phyloP scores from a whole-genome alignment of 2,888 invertebrate species.

The Idaea straminata region DNA sequence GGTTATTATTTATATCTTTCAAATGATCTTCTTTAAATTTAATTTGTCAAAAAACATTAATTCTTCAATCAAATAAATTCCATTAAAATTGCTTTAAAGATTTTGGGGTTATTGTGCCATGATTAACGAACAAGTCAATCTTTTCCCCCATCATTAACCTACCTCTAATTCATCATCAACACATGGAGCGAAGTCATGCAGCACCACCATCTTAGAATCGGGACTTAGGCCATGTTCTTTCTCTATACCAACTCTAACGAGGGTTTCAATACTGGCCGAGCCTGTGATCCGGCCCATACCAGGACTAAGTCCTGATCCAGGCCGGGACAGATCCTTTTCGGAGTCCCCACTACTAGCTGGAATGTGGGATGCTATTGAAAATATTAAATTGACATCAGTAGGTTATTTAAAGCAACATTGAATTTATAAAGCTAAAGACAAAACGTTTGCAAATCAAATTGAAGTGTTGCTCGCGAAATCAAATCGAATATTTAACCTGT shows the following conservation, averaged over 20 bases:
- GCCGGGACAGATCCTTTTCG: slow-evolving; percentile 85
- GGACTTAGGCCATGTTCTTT: slow-evolving; percentile 95
- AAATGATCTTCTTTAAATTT: no score
- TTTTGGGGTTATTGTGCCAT: neutral
- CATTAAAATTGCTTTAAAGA: neutral
- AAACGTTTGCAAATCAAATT: neutral
- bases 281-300: slow-evolving; percentile 97
- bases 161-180: slow-evolving; percentile 96
- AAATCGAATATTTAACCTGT: no score
- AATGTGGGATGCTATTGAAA: slow-evolving; percentile 17
- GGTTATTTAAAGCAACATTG: neutral
- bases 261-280: slow-evolving; percentile 94
- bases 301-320: slow-evolving; percentile 84
- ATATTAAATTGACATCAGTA: neutral
- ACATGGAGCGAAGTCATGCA: slow-evolving; percentile 96
- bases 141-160: slow-evolving; percentile 1
- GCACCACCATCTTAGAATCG: slow-evolving; percentile 96
- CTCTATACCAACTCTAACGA: slow-evolving; percentile 93
- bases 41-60: no score
- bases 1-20: no score
- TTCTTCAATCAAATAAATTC: neutral
- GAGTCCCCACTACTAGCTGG: slow-evolving; percentile 88
- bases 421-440: neutral
- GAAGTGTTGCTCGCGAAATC: neutral
- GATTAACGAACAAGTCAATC: neutral